These are phyloP conservation scores for Cacatua alba DNA, from an alignment of 2,113 vertebrate genomes.

Conservation along the genomic window DNA sequence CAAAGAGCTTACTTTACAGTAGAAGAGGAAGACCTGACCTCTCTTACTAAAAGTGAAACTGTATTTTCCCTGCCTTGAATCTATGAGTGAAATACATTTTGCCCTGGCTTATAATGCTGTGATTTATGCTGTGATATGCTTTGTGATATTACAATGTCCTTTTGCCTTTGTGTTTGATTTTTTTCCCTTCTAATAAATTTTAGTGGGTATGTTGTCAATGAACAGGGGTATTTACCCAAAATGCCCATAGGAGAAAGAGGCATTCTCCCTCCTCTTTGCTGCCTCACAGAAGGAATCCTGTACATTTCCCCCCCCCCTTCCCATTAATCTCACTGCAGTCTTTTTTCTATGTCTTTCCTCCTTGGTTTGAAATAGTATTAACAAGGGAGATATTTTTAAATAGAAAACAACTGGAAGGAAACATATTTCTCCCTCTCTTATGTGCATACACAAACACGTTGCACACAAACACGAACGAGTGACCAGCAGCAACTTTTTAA, in stretches of 20 bases:
- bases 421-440: not conserved
- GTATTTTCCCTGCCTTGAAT: slow-evolving; percentile 32
- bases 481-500: slow-evolving; percentile 20
- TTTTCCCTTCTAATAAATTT: slow-evolving; percentile 63
- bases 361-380: slow-evolving; percentile 55
- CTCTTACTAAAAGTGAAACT: slow-evolving; percentile 16
- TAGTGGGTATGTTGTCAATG: slow-evolving; percentile 48
- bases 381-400: slow-evolving; percentile 37
- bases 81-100: slow-evolving; percentile 39
- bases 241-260: not conserved
- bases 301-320: not conserved
- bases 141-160: slow-evolving; percentile 73
- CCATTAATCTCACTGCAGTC: not conserved
- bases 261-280: not conserved
- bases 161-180: slow-evolving; percentile 78
- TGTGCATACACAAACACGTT: not conserved
- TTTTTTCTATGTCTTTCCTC: not conserved
- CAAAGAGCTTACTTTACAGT: slow-evolving; percentile 12
- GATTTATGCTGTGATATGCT: slow-evolving; percentile 75
- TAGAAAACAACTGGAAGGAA: slow-evolving; percentile 28
- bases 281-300: not conserved
- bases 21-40: slow-evolving; percentile 46
- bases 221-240: slow-evolving; percentile 23
- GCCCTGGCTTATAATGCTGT: slow-evolving; percentile 60
- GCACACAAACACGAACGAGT: not conserved